phyloP scores from a whole-genome alignment of 2,797 vertebrate genomes.

The Xerus rutilus region DNA sequence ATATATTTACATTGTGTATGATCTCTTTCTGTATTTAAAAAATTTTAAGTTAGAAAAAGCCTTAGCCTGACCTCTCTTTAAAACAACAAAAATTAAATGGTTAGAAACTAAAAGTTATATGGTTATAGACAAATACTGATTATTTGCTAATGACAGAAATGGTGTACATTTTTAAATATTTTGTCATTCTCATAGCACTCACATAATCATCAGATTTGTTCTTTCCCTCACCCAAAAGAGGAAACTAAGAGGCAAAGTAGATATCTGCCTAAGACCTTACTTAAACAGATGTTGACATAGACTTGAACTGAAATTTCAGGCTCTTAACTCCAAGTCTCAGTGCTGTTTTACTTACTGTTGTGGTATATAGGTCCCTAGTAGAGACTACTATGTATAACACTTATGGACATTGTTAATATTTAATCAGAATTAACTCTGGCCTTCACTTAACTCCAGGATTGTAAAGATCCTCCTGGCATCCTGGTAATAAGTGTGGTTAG shows the following conservation, averaged over 20 bases:
- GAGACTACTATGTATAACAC: not conserved
- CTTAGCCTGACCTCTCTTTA: not conserved
- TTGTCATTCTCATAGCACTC: slow-evolving; percentile 39
- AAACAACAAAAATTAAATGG: not conserved
- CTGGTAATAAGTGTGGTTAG: not conserved
- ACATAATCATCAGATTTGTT: not conserved
- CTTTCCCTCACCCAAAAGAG: not conserved
- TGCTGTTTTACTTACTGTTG: not conserved
- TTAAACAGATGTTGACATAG: not conserved
- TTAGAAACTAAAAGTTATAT: not conserved
- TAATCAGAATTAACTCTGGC: slow-evolving; percentile 48
- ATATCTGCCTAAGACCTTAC: not conserved
- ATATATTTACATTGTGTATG: not conserved
- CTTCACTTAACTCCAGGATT: not conserved
- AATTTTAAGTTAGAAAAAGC: slow-evolving; percentile 43
- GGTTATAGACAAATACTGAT: not conserved
- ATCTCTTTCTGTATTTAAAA: not conserved
- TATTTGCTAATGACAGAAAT: not conserved
- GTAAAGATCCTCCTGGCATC: not conserved
- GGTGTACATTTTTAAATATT: slow-evolving; percentile 21
- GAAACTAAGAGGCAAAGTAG: not conserved
- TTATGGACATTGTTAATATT: slow-evolving; percentile 56
- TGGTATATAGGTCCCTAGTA: not conserved
- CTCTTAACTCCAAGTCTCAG: not conserved
- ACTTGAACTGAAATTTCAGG: not conserved